Conservation (phyloP, 1,140 invertebrate genomes). For the Atta colombica region DNA sequence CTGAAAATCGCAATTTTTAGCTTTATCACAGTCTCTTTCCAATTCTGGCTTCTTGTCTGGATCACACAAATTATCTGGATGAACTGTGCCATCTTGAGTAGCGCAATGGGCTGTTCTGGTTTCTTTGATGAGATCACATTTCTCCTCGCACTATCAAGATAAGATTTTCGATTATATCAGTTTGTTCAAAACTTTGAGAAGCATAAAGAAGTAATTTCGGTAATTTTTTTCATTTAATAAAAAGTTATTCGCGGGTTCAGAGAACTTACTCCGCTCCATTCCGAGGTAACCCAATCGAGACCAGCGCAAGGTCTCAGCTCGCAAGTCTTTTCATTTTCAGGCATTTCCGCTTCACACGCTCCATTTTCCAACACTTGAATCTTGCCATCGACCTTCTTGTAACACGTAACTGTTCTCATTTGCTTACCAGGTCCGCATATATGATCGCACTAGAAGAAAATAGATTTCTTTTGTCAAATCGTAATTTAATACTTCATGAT, state of each 20-base stretch:
- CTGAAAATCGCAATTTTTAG: slow-evolving; percentile 90
- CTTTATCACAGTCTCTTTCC: slow-evolving; percentile 88
- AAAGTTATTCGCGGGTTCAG: not conserved
- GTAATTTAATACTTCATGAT: not conserved
- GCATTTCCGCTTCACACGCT: slow-evolving; percentile 90
- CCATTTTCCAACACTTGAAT: slow-evolving; percentile 91
- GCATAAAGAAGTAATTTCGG: slow-evolving; percentile 10
- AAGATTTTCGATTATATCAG: not conserved
- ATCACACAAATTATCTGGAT: slow-evolving; percentile 90
- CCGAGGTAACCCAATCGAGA: slow-evolving; percentile 95
- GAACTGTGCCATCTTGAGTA: slow-evolving; percentile 90
- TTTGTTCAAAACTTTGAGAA: not conserved
- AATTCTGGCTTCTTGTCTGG: slow-evolving; percentile 88
- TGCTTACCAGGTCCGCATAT: slow-evolving; percentile 95
- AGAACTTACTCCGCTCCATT: slow-evolving; percentile 95
- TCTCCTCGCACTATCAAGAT: slow-evolving; percentile 89
- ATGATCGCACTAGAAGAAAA: slow-evolving; percentile 91
- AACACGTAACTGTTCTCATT: slow-evolving; percentile 91
- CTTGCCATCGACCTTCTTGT: slow-evolving; percentile 89
- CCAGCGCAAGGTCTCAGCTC: slow-evolving; percentile 94
- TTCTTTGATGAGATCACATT: slow-evolving; percentile 91
- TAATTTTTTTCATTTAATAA: slow-evolving; percentile 24
- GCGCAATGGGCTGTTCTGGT: slow-evolving; percentile 92
- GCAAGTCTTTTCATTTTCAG: slow-evolving; percentile 90
- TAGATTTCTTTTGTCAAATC: not conserved